phyloP scores from a whole-genome alignment of 2,797 vertebrate genomes.

The Tragopan temminckii region DNA sequence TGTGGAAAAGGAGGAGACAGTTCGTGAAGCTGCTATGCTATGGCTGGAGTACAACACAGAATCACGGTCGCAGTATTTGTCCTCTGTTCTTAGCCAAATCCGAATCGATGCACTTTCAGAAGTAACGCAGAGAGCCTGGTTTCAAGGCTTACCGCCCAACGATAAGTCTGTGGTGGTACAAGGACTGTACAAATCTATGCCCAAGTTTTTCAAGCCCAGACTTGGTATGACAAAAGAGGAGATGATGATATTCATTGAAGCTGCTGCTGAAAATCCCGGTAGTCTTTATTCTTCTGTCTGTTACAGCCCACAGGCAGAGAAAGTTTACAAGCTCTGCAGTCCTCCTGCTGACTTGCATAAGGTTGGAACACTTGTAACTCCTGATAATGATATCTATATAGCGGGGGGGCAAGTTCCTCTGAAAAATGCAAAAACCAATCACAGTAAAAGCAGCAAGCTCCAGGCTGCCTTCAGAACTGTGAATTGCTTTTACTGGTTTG shows the following conservation, averaged over 20 bases:
- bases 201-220: slow-evolving; percentile 98
- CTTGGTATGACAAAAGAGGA: slow-evolving; percentile 99
- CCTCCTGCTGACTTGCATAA: slow-evolving; percentile 95
- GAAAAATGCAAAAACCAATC: slow-evolving; percentile 90
- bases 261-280: slow-evolving; percentile 88
- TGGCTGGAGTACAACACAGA: slow-evolving; percentile 99
- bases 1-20: slow-evolving; percentile 98
- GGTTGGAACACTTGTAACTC: slow-evolving; percentile 94
- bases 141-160: slow-evolving; percentile 96
- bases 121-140: slow-evolving; percentile 98
- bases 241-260: slow-evolving; percentile 98
- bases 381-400: slow-evolving; percentile 97
- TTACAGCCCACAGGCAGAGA: slow-evolving; percentile 98
- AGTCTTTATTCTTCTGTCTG: slow-evolving; percentile 91
- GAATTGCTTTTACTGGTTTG: slow-evolving; percentile 97
- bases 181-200: slow-evolving; percentile 99
- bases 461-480: slow-evolving; percentile 94
- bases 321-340: slow-evolving; percentile 95
- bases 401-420: slow-evolving; percentile 95
- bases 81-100: slow-evolving; percentile 97
- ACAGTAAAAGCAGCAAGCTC: slow-evolving; percentile 91
- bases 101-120: slow-evolving; percentile 97
- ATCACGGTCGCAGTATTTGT: slow-evolving; percentile 95
- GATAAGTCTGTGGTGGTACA: slow-evolving; percentile 99
- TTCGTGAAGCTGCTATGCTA: slow-evolving; percentile 97